phyloP scores from a whole-genome alignment of 2,888 invertebrate genomes.

The Synanthedon myopaeformis region DNA sequence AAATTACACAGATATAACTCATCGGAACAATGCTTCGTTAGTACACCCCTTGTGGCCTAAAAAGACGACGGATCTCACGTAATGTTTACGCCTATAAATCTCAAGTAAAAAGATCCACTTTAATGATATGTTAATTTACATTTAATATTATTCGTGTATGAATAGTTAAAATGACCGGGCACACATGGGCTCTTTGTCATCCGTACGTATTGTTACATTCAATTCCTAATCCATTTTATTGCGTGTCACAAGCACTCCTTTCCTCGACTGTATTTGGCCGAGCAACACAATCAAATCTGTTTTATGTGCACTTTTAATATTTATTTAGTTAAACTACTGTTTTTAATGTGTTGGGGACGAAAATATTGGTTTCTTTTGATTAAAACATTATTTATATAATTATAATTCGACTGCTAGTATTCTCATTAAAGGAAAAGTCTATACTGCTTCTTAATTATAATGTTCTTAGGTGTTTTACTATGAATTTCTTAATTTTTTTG shows the following conservation, averaged over 20 bases:
- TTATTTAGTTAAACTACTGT: too few species aligned
- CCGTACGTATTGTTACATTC: conserved; percentile 27
- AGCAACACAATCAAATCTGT: neutral
- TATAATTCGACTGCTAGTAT: too few species aligned
- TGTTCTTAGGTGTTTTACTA: too few species aligned
- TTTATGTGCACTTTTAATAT: too few species aligned
- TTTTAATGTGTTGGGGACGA: too few species aligned
- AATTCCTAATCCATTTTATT: conserved; percentile 65
- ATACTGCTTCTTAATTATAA: too few species aligned
- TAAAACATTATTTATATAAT: too few species aligned
- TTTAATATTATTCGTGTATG: conserved; percentile 54
- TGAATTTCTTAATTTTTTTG: too few species aligned
- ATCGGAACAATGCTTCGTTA: conserved; percentile 58
- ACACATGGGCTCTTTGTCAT: conserved; percentile 21
- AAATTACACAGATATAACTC: conserved; percentile 35
- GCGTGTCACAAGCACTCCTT: conserved; percentile 51
- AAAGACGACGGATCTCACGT: conserved; percentile 30
- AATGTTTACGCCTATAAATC: conserved; percentile 64
- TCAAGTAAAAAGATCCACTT: conserved; percentile 35
- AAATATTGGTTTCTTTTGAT: too few species aligned
- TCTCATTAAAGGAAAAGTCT: too few species aligned
- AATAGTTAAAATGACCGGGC: conserved; percentile 36
- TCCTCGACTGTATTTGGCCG: conserved; percentile 5
- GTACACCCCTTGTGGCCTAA: conserved; percentile 25
- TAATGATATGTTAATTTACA: conserved; percentile 67